A percentile compares a stretch with the other conserved stretches of the same genome.
Conservation (phyloP, 1,140 invertebrate genomes). For the Holotrichia oblita region DNA sequence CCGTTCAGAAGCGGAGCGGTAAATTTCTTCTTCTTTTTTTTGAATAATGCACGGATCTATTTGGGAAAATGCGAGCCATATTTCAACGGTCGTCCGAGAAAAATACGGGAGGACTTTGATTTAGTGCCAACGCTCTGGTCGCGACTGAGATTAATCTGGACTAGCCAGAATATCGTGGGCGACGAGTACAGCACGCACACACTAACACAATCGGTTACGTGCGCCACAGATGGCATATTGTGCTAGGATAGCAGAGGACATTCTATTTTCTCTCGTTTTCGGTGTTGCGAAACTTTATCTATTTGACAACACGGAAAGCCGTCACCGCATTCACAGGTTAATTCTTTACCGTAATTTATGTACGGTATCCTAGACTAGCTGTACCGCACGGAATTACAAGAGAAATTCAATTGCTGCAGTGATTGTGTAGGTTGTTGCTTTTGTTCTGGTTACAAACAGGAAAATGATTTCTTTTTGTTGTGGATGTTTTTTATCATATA, state of each 20-base stretch:
- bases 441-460: too few relatives aligned
- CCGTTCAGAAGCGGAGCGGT: constrained; percentile 4
- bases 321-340: constrained; percentile 19
- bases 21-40: constrained; percentile 30
- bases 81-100: constrained; percentile 34
- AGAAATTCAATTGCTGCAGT: neutral
- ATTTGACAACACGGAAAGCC: constrained; percentile 23
- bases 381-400: neutral
- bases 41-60: constrained; percentile 34
- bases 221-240: constrained; percentile 7
- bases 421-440: neutral
- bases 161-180: constrained; percentile 22
- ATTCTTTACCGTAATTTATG: constrained; percentile 3
- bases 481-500: too few relatives aligned
- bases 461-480: too few relatives aligned
- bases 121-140: constrained; percentile 29
- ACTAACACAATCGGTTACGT: neutral
- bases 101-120: constrained; percentile 33
- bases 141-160: constrained; percentile 34
- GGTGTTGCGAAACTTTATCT: constrained; percentile 23
- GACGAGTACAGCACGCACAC: neutral
- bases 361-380: neutral
- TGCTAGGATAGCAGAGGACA: neutral
- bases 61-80: constrained; percentile 30
- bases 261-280: constrained; percentile 26